Percentiles rank a stretch among this genome's conserved stretches.
phyloP scores from a whole-genome alignment of 2,113 vertebrate species.

The Gadus macrocephalus region DNA sequence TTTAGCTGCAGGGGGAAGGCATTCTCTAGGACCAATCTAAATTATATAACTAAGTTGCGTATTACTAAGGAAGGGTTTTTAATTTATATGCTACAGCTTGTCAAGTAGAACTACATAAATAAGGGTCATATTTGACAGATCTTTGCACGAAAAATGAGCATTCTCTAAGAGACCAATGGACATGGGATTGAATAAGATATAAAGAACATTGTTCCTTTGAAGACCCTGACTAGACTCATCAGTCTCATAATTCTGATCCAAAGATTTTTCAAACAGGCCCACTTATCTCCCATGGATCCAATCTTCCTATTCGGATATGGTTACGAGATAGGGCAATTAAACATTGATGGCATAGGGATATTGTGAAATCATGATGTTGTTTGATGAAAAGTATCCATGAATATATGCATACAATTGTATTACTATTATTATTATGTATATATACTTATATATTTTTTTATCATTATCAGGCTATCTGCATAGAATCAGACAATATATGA shows the following conservation, averaged over 20 bases:
- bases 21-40: slow-evolving; percentile 22
- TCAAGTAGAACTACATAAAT: not conserved
- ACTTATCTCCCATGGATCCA: slow-evolving; percentile 4
- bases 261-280: not conserved
- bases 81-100: slow-evolving; percentile 24
- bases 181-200: slow-evolving; percentile 21
- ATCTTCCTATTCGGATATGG: not conserved
- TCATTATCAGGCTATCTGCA: too few relatives aligned
- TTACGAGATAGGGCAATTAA: not conserved
- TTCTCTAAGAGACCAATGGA: slow-evolving; percentile 3
- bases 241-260: too few relatives aligned
- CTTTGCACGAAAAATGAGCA: slow-evolving; percentile 2
- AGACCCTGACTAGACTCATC: slow-evolving; percentile 5
- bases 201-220: not conserved
- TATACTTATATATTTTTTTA: too few relatives aligned
- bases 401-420: not conserved
- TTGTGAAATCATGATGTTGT: not conserved
- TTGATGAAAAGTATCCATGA: not conserved
- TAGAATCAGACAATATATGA: too few relatives aligned
- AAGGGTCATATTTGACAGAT: slow-evolving; percentile 25
- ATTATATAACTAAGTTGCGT: slow-evolving; percentile 30
- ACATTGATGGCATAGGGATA: too few relatives aligned
- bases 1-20: slow-evolving; percentile 34
- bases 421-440: not conserved
- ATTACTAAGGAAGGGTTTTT: slow-evolving; percentile 21